Conservation (phyloP, 2,888 invertebrate genomes). For the Eristalis pertinax region DNA sequence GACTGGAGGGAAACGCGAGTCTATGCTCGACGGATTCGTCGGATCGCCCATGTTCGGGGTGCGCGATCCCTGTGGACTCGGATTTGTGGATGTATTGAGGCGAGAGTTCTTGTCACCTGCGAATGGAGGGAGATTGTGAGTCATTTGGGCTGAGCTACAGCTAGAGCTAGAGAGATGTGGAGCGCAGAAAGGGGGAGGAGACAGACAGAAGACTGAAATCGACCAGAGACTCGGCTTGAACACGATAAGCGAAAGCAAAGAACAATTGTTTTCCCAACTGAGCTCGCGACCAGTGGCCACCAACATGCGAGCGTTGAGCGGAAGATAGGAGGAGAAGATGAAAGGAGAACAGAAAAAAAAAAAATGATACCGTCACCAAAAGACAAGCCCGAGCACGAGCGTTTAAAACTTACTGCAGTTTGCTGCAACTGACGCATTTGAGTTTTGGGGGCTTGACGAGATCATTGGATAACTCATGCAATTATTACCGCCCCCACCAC, state of each 20-base stretch:
- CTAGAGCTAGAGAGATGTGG: no score
- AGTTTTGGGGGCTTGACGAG: slow-evolving; percentile 52
- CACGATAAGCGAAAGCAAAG: no score
- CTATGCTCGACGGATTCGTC: slow-evolving; percentile 74
- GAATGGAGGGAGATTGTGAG: neutral
- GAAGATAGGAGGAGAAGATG: neutral
- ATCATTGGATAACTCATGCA: slow-evolving; percentile 55
- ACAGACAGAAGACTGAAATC: no score
- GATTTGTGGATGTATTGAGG: slow-evolving; percentile 81
- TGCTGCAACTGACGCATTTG: slow-evolving; percentile 50
- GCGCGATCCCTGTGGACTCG: slow-evolving; percentile 79
- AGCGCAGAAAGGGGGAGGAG: neutral
- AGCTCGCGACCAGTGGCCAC: no score
- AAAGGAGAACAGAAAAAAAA: neutral
- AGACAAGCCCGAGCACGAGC: no score
- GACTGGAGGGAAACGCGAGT: slow-evolving; percentile 77
- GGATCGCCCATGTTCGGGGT: slow-evolving; percentile 77
- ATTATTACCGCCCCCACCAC: slow-evolving; percentile 43
- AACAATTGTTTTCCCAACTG: neutral
- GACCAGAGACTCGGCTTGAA: no score
- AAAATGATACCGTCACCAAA: slow-evolving; percentile 10
- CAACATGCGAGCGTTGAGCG: neutral
- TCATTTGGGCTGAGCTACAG: no score
- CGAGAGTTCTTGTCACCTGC: slow-evolving; percentile 80
- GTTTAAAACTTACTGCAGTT: slow-evolving; percentile 57